Percentiles rank a stretch among this genome's conserved stretches.
These are phyloP conservation scores for Lottia gigantea DNA, from an alignment of 2,888 invertebrate genomes.

Conservation along the genomic window DNA sequence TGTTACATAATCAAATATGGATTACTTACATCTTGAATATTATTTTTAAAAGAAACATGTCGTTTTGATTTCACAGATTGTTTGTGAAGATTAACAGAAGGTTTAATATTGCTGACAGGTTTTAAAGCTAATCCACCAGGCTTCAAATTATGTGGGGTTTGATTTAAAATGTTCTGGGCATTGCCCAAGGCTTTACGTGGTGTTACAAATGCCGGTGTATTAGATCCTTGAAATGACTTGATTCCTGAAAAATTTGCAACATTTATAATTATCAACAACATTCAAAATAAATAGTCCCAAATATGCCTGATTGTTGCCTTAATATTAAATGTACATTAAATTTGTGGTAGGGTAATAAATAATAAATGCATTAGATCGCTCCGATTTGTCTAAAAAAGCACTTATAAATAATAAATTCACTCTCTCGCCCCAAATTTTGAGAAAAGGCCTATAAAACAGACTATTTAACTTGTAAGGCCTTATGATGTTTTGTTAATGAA, in stretches of 20 bases:
- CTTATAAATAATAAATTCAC: no score
- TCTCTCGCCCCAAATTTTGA: no score
- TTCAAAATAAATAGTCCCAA: no score
- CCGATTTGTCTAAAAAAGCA: no score
- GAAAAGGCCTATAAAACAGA: no score
- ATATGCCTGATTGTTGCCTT: no score
- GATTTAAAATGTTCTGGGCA: slow-evolving; percentile 1
- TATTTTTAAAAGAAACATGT: not conserved
- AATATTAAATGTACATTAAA: no score
- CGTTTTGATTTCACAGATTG: not conserved
- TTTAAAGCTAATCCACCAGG: not conserved
- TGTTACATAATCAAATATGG: not conserved
- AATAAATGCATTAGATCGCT: no score
- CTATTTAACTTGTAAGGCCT: no score
- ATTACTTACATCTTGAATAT: not conserved
- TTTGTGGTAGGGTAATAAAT: no score
- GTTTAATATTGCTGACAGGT: not conserved
- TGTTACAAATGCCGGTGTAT: not conserved
- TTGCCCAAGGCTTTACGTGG: not conserved
- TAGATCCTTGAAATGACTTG: not conserved
- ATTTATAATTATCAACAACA: no score
- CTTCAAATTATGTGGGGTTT: not conserved
- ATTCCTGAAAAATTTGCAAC: not conserved
- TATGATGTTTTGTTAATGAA: no score
- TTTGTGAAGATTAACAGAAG: not conserved